Percentiles rank a stretch among this genome's conserved stretches.
Conservation (phyloP, 2,113 vertebrate genomes). For the Chaetops frenatus region DNA sequence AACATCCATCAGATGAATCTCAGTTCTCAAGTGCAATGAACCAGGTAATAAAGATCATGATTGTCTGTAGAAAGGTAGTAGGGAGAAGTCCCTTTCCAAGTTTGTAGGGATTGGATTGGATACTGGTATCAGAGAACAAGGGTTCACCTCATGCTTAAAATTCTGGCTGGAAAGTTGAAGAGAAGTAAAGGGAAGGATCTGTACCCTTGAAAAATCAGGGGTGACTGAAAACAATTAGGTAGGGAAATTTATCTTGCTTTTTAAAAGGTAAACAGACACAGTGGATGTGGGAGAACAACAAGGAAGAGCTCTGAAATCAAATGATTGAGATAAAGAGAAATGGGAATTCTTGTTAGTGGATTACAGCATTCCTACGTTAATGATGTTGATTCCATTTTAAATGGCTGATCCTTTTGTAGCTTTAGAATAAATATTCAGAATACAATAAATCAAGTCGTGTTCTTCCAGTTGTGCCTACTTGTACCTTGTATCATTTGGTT, state of each 20-base stretch:
- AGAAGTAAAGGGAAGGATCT: background rate
- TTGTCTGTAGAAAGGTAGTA: background rate
- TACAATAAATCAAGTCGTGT: background rate
- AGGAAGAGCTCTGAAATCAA: background rate
- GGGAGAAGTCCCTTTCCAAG: background rate
- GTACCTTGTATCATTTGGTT: background rate
- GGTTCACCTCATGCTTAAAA: background rate
- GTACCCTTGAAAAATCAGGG: background rate
- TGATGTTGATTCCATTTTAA: background rate
- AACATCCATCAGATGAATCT: background rate
- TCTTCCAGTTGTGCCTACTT: background rate
- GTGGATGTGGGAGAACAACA: background rate
- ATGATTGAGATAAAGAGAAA: background rate
- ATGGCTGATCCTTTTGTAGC: background rate
- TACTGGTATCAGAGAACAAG: background rate
- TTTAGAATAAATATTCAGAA: background rate
- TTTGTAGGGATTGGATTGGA: background rate
- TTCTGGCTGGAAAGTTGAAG: background rate
- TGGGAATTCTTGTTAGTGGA: background rate
- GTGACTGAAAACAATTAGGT: background rate
- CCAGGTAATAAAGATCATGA: background rate
- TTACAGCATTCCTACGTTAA: background rate
- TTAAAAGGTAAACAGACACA: background rate
- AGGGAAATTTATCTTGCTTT: background rate
- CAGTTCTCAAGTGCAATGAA: background rate